A percentile compares a stretch with the other conserved stretches of the same genome.
Evolutionary conservation across 2,797 vertebrate genomes (phyloP).

Genomic region (Thripadectes ignobilis): DNA sequence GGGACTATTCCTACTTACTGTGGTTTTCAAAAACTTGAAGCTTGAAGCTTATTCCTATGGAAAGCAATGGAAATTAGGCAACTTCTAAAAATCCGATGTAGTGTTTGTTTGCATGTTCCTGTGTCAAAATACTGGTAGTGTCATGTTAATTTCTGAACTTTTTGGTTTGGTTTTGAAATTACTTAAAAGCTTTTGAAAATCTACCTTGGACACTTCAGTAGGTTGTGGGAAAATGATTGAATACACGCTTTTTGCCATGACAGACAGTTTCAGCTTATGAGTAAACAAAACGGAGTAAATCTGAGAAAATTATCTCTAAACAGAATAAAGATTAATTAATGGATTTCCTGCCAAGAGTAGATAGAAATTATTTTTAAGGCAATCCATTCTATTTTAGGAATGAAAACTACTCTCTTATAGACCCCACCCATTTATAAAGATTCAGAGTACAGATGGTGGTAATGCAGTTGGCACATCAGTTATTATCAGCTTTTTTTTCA

Average conservation of each 20-base stretch:
- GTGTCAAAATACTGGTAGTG: neutral
- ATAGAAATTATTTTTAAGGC: neutral
- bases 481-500: neutral
- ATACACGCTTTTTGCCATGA: neutral
- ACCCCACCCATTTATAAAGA: neutral
- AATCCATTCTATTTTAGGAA: neutral
- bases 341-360: neutral
- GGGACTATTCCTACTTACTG: neutral
- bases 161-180: neutral
- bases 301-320: neutral
- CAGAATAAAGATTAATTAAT: neutral
- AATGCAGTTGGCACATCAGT: neutral
- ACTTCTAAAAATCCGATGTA: neutral
- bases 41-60: neutral
- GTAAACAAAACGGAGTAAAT: neutral
- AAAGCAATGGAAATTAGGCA: neutral
- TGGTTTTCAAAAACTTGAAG: neutral
- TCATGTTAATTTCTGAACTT: neutral
- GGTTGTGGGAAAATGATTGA: neutral
- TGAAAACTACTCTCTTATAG: neutral
- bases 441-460: neutral
- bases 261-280: neutral
- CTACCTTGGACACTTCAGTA: neutral
- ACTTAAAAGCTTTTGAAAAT: neutral
- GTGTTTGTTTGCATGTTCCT: fast-evolving